Base-by-base conservation (phyloP, 30 jellyfish, hydroid and myxozoan species). In the Cassiopea andromeda region DNA sequence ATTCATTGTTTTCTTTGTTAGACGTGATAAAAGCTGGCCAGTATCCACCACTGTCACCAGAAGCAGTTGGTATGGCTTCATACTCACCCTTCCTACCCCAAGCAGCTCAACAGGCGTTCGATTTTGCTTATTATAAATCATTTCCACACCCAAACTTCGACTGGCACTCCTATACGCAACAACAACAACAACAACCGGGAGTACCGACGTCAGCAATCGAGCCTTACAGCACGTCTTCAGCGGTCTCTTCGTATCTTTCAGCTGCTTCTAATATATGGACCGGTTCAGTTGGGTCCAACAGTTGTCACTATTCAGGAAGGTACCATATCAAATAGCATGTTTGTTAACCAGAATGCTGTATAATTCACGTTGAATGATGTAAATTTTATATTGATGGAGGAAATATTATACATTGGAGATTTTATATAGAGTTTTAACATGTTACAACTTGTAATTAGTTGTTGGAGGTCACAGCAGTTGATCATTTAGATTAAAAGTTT, bases 221-320 rank as follows among this genome's bases (percentile, higher is more conserved):
- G 2, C 78, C 84, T 0, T 86, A 86, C 75, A 86, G 93, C 89
- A 17, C 93, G 59, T 59, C 93, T 2, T 69, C 93, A 27, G 60
- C 85, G 9, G 92, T 48, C 48, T 71, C 92, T 13, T 75, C 93
- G 2, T 86, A 86, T 60, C 70, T 86, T 16, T 75, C 93, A 2
- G 88, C 93, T 16, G 93, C 76, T 17, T 86, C 93, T 15, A 86
- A 86, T 76, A 86, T 86, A 38, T 86, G 93, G 93, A 86, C 83
- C 75, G 46, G 83, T 8, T 18, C 93, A 0, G 57, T 44, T 46
- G 83, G 86, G 10, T 7, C 84, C 18, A 14, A 61, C 48, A 18
- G 83, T 12, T 47, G 80, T 4, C 93, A 86, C 46, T 86, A 75
- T 67, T 69, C 83, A 12, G 80, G 88, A 27, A 48, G 93, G 48